A percentile compares a stretch with the other conserved stretches of the same genome.
Evolutionary conservation across 2,113 vertebrate genomes (phyloP).

Genomic region (Calyptommatus sinebrachiatus): DNA sequence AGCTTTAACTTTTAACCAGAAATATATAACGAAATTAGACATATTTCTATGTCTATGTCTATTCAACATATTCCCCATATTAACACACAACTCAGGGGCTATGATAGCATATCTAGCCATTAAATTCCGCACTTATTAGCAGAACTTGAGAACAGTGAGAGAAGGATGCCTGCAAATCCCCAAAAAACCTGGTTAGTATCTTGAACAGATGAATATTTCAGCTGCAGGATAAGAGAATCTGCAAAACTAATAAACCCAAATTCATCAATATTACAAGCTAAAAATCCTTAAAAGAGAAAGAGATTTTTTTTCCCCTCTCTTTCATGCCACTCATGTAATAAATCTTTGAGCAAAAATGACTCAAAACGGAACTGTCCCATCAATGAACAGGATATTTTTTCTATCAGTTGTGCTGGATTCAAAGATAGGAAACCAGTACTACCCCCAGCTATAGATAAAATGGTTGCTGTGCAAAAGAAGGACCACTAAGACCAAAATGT

Average conservation of each 20-base stretch:
- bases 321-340: not conserved
- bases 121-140: no score
- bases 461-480: not conserved
- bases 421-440: not conserved
- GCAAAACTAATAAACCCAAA: not conserved
- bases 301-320: not conserved
- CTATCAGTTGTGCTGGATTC: not conserved
- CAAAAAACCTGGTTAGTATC: slow-evolving; percentile 42
- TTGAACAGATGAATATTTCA: not conserved
- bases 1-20: no score
- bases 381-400: not conserved
- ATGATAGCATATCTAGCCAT: no score
- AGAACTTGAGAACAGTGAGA: fast-evolving
- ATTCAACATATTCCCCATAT: no score
- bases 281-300: not conserved
- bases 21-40: no score
- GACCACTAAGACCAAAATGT: not conserved
- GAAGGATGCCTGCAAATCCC: slow-evolving; percentile 20
- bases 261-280: not conserved
- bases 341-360: not conserved
- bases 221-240: fast-evolving
- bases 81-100: no score
- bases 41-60: no score
- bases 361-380: not conserved
- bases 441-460: not conserved